Percentiles rank a stretch among this genome's conserved stretches.
Conservation (phyloP, 2,797 vertebrate genomes). For the Poliocrania exsul region DNA sequence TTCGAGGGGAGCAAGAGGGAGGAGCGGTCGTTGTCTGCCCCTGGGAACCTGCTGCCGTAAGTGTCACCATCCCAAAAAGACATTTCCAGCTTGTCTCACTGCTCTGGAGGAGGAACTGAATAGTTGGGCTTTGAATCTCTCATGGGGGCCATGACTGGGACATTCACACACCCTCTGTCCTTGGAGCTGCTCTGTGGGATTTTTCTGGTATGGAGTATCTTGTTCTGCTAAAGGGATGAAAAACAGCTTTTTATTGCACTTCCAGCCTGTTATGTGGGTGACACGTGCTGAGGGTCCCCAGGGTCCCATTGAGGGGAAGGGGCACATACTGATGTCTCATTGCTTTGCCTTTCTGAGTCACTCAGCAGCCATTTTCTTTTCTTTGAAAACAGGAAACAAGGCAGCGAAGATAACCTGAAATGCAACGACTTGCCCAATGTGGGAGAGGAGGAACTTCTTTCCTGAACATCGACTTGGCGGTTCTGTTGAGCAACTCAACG, state of each 20-base stretch:
- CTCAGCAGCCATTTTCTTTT: conserved; percentile 20
- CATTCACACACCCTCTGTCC: background rate
- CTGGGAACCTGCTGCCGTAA: conserved; percentile 86
- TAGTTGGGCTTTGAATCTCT: background rate
- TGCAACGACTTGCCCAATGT: conserved; percentile 84
- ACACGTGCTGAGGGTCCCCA: fast-evolving
- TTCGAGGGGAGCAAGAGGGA: conserved; percentile 92
- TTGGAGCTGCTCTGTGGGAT: background rate
- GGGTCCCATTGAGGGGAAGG: background rate
- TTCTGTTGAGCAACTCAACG: background rate
- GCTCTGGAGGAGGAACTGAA: background rate
- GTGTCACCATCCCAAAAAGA: background rate
- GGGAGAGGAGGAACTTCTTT: conserved; percentile 88
- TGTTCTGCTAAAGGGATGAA: background rate
- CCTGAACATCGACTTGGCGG: conserved; percentile 72
- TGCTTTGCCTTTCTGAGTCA: background rate
- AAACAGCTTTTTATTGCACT: background rate
- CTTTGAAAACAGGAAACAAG: conserved; percentile 86
- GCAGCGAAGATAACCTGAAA: conserved; percentile 85
- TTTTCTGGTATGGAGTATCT: background rate
- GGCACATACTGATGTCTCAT: background rate
- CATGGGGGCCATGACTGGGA: fast-evolving
- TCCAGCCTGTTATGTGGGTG: background rate
- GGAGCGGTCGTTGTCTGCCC: conserved; percentile 81
- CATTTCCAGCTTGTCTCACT: background rate